Conservation (phyloP, 2,113 vertebrate genomes). For the Macaca mulatta region DNA sequence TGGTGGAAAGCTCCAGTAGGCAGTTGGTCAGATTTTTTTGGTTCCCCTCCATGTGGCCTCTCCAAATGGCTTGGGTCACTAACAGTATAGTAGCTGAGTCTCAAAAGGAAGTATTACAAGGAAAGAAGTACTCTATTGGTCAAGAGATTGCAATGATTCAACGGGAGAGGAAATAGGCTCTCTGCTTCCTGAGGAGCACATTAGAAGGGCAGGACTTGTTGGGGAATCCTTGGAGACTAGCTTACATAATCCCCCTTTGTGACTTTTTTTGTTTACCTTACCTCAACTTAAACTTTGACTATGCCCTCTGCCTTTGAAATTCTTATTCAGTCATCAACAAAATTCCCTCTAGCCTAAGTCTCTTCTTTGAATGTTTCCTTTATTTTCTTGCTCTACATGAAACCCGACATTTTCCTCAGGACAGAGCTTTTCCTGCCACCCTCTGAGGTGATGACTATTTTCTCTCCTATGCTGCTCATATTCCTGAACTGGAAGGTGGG, state of each 20-base stretch:
- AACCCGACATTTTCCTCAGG: background rate
- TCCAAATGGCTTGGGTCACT: background rate
- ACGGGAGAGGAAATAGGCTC: background rate
- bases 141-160: background rate
- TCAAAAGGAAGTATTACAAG: background rate
- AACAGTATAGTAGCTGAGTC: background rate
- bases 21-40: background rate
- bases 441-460: background rate
- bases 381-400: background rate
- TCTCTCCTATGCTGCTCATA: background rate
- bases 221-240: background rate
- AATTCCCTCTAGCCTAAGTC: background rate
- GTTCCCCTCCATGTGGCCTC: background rate
- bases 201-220: background rate
- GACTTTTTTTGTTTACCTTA: background rate
- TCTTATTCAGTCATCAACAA: slow-evolving; percentile 21
- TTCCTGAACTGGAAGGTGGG: background rate
- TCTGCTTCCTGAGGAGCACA: background rate
- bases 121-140: background rate
- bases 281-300: background rate
- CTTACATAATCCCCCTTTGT: background rate
- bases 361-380: background rate
- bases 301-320: background rate
- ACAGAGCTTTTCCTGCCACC: slow-evolving; percentile 1
- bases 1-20: background rate